phyloP scores from a whole-genome alignment of 2,113 vertebrate genomes.

The Plecturocebus donacophilus region DNA sequence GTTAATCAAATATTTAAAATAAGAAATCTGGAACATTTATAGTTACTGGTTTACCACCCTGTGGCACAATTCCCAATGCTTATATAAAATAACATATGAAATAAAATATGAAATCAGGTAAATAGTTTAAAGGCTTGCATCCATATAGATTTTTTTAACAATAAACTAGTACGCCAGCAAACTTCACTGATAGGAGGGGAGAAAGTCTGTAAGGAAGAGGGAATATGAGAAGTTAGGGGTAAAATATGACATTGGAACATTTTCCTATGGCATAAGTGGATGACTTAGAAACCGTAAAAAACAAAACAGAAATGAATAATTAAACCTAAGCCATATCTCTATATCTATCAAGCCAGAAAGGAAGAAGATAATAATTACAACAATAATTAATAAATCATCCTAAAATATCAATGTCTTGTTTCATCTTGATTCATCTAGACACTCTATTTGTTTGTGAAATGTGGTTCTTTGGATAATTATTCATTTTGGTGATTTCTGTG shows the following conservation, averaged over 20 bases:
- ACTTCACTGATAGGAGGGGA: not conserved
- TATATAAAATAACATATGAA: not conserved
- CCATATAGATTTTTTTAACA: not conserved
- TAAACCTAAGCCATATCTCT: not conserved
- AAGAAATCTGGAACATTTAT: not conserved
- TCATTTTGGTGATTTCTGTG: not conserved
- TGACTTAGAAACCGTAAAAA: not conserved
- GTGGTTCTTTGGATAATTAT: not conserved
- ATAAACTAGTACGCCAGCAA: not conserved
- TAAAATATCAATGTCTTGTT: not conserved
- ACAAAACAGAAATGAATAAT: not conserved
- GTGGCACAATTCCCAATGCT: not conserved
- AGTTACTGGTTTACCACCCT: not conserved
- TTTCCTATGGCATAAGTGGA: not conserved
- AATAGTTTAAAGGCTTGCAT: not conserved
- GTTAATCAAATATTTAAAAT: not conserved
- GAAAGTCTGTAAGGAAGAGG: not conserved
- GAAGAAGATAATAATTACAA: not conserved
- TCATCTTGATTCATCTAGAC: not conserved
- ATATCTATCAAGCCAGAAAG: not conserved
- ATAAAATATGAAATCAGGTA: not conserved
- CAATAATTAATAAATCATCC: not conserved
- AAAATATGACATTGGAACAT: not conserved
- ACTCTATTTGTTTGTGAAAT: not conserved
- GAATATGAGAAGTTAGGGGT: rapidly evolving